Evolutionary conservation across 2,797 vertebrate species (phyloP), one percentile per base, ranked within the genome.

Genomic region (Picus viridis): DNA sequence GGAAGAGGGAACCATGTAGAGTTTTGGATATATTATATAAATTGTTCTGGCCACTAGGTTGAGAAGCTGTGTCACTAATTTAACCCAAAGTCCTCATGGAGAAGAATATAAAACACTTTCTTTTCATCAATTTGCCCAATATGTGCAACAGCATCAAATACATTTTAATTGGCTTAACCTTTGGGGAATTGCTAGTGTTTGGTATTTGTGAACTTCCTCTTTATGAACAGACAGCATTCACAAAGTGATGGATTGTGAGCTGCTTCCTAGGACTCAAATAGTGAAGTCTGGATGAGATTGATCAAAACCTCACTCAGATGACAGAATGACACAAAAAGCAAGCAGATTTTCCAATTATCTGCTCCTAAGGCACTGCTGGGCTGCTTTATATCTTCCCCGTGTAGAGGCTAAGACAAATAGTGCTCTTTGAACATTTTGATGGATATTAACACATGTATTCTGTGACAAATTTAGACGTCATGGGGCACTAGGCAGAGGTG

Each of bases 361-460:
- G 58, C 39, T 80, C 49, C 36, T 72, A 64, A 77, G 26, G 80
- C 18, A 29, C 65, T 49, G 34, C 56, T 83, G 75, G 91, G 65
- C 58, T 45, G 34, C 81, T 92, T 89, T 93, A 87, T 94, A 80
- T 80, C 51, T 74, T 80, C 34, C 78, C 78, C 69, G 7, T 10
- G 9, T 64, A 54, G 43, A 83, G 39, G 41, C 58, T 62, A 82
- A 79, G 56, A 94, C 67, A 59, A 94, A 77, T 92, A 87, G 81
- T 94, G 64, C 39, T 89, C 84, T 92, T 96, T 96, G 90, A 95
- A 87, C 69, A 83, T 67, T 93, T 92, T 69, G 94, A 80, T 83
- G 59, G 70, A 77, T 87, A 93, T 89, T 94, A 93, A 85, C 32
- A 82, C 0, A 0, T 63, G 49, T 49, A 43, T 87, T 83, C 62